phyloP scores from a whole-genome alignment of 2,797 vertebrate genomes.

The Florisuga fusca region DNA sequence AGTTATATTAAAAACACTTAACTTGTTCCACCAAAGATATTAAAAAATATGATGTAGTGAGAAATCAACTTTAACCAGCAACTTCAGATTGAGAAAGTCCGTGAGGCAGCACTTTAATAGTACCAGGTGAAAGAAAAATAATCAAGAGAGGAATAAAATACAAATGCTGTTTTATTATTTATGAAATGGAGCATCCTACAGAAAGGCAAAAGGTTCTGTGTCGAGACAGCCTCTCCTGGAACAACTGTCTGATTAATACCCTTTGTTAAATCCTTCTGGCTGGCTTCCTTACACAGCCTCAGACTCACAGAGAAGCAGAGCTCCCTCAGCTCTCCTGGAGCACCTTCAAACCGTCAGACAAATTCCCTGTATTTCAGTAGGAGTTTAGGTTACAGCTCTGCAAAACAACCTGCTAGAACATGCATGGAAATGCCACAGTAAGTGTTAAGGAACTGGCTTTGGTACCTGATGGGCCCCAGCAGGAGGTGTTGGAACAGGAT shows the following conservation, averaged over 20 bases:
- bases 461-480: background rate
- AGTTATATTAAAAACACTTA: background rate
- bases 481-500: background rate
- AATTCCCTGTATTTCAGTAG: background rate
- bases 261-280: background rate
- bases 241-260: background rate
- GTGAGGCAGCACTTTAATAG: background rate
- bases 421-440: background rate
- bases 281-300: background rate
- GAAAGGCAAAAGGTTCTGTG: background rate
- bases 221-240: background rate
- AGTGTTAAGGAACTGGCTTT: background rate
- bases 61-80: background rate
- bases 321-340: background rate
- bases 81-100: background rate
- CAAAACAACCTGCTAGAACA: background rate
- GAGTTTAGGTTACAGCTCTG: background rate
- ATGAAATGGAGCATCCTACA: background rate
- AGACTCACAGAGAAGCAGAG: background rate
- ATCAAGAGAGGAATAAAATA: background rate
- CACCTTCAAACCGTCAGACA: background rate
- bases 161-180: background rate
- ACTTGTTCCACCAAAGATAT: background rate
- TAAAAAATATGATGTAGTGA: background rate
- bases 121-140: accelerated